Conservation (phyloP, 2,797 vertebrate genomes). For the Margarornis squamiger region DNA sequence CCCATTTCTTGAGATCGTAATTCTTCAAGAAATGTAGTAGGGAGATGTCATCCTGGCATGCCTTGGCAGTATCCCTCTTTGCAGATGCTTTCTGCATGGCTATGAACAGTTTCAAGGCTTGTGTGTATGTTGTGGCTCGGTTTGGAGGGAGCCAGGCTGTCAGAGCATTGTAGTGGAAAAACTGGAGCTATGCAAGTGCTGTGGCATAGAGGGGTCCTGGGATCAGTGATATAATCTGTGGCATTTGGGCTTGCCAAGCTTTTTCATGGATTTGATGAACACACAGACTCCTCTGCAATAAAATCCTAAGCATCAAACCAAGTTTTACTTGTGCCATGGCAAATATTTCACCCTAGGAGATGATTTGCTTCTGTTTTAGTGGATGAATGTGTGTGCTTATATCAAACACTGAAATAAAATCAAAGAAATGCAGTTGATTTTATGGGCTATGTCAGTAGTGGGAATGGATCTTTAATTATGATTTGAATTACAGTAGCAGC, state of each 20-base stretch:
- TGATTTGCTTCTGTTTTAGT: slow-evolving; percentile 6
- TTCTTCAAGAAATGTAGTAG: not conserved
- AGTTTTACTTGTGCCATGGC: not conserved
- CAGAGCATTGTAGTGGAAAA: not conserved
- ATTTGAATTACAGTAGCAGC: slow-evolving; percentile 16
- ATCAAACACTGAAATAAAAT: slow-evolving; percentile 47
- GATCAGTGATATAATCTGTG: not conserved
- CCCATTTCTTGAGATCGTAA: not conserved
- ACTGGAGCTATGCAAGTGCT: not conserved
- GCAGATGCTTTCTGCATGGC: not conserved
- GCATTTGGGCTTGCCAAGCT: not conserved
- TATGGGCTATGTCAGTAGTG: not conserved
- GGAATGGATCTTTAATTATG: slow-evolving; percentile 36
- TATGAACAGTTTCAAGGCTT: not conserved
- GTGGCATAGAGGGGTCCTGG: not conserved
- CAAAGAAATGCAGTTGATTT: slow-evolving; percentile 39
- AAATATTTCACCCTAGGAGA: not conserved
- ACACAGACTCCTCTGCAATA: not conserved
- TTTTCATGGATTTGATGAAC: not conserved
- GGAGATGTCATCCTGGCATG: not conserved
- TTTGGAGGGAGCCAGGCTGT: not conserved
- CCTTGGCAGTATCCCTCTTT: not conserved
- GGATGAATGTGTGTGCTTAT: not conserved
- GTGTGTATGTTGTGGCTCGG: fast-evolving
- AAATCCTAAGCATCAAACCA: not conserved